phyloP scores from a whole-genome alignment of 2,797 vertebrate genomes.

The Pseudotriccus pelzelni region DNA sequence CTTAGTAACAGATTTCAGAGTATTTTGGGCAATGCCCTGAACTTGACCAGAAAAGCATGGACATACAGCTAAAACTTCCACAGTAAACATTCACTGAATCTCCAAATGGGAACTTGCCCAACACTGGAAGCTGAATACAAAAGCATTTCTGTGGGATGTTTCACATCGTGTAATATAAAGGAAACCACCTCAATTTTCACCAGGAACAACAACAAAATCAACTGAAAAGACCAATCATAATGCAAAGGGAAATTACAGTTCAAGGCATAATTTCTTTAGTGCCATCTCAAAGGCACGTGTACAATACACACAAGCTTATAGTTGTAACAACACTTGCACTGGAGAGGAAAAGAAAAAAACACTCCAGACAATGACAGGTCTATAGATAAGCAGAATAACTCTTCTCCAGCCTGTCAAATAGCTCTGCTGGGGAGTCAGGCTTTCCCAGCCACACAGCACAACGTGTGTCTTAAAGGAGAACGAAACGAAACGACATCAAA shows the following conservation, averaged over 20 bases:
- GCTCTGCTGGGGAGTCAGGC: neutral
- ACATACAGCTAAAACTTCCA: neutral
- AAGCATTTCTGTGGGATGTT: neutral
- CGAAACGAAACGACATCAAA: conserved; percentile 2
- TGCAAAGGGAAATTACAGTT: neutral
- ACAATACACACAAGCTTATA: neutral
- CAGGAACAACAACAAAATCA: neutral
- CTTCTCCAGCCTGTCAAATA: neutral
- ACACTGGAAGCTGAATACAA: neutral
- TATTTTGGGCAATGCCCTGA: neutral
- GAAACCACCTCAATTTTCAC: conserved; percentile 34
- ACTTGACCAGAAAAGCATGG: neutral
- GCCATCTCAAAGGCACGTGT: neutral
- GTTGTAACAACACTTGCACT: neutral
- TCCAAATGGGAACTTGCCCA: conserved; percentile 30
- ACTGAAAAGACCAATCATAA: neutral
- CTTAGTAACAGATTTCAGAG: neutral
- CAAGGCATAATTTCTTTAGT: neutral
- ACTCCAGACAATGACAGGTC: neutral
- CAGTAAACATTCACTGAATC: conserved; percentile 16
- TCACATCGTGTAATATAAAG: neutral
- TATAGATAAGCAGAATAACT: neutral
- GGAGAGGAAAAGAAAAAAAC: neutral
- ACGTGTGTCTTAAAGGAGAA: neutral
- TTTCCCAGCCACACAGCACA: neutral